Base-by-base conservation (phyloP, 1,140 invertebrate species). In the Druon quercuslanigerum region DNA sequence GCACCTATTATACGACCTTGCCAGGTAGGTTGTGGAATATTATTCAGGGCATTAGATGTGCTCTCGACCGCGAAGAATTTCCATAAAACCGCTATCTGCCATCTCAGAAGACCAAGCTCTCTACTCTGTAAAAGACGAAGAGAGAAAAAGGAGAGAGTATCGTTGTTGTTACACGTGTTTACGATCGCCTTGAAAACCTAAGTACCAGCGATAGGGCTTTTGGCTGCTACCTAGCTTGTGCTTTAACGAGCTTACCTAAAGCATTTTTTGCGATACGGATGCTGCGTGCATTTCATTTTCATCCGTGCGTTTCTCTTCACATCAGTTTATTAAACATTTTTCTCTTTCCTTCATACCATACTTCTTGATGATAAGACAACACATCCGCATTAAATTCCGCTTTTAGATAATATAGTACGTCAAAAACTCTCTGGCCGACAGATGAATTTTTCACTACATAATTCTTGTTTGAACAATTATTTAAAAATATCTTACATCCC, bases 21-120 rank as follows among this genome's bases (percentile, higher is more conserved):
- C 60, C 72, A 73, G 70, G 82, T 79, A 81, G 82, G 79, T 87
- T 86, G 82, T 83, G 83, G 84, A 87, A 88, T 88, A 88, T 88
- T 88, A 88, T 87, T 87, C 87, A 87, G 86, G 85, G 85, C 85
- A 88, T 88, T 88, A 88, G 84, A 66, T 33, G 25, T 84, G 78
- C 85, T 84, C 85, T 87, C 84, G 82, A 87, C 86, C 86, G 83
- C 80, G 80, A 87, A 87, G 81, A 87, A 88, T 88, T 87, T 86
- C 87, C 87, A 88, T 88, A 88, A 88, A 88, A 87, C 83, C 79
- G 79, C 85, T 88, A 87, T 87, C 85, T 85, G 83, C 80, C 85
- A 84, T 85, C 86, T 87, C 85, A 87, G 86, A 87, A 80, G 74
- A 75, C 60, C 60, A 66, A 66, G 33, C 60, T 66, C 60, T 20